These are phyloP conservation scores for Zaprionus capensis DNA, from an alignment of 1,140 invertebrate genomes.

Conservation along the genomic window DNA sequence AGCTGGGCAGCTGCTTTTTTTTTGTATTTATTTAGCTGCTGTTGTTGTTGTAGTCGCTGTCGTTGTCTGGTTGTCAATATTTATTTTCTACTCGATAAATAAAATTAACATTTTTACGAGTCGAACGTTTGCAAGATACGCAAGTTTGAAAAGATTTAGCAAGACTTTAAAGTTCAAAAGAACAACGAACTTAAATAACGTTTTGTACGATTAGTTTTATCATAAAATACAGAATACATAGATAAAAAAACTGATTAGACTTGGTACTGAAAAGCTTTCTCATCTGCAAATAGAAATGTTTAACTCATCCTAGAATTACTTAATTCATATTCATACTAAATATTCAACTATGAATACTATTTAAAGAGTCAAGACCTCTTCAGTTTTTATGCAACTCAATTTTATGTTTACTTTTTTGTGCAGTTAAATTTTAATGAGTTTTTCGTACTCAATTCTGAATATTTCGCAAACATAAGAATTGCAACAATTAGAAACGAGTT, in stretches of 20 bases:
- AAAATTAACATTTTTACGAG: background rate
- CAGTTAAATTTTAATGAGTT: background rate
- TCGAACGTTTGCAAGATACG: background rate
- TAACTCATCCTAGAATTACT: too few species aligned
- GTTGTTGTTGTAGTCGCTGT: background rate
- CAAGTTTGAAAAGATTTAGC: background rate
- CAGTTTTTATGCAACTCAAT: background rate
- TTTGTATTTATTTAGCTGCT: background rate
- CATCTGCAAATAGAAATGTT: background rate
- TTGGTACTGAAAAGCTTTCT: too few species aligned
- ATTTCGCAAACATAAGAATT: conserved; percentile 10
- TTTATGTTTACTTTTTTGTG: background rate
- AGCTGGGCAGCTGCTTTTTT: conserved; percentile 33
- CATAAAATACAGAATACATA: too few species aligned
- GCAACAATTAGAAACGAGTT: conserved; percentile 24
- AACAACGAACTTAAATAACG: background rate
- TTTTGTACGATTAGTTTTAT: background rate
- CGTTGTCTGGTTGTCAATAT: conserved; percentile 5
- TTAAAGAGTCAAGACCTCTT: background rate
- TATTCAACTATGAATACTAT: background rate
- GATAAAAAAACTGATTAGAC: too few species aligned
- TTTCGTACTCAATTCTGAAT: conserved; percentile 2
- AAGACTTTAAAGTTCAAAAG: background rate
- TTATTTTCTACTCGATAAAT: conserved; percentile 9
- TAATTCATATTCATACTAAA: too few species aligned